Evolutionary conservation across 2,888 invertebrate genomes (phyloP), one percentile per base, ranked within the genome.

Genomic region (Spisula subtruncata): DNA sequence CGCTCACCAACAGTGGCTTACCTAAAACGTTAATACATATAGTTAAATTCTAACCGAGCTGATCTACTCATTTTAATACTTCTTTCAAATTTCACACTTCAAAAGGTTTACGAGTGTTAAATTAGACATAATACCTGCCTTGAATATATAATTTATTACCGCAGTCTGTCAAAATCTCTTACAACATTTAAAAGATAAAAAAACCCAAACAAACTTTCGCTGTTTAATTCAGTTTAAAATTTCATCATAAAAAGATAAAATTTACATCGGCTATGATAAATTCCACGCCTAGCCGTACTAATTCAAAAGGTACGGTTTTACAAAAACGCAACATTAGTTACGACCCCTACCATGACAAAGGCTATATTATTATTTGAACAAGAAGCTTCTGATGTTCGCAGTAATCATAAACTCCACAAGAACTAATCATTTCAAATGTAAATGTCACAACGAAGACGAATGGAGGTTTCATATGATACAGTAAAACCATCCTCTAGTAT

Each of bases 71-170:
- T 81, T 89, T 89, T 87, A 60, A 56, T 85, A 87, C 85, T 75
- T 32, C 71, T 85, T 87, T 91, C 87, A 85, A 82, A 87, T 20
- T 46, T 66, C 83, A 66, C 51, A 89, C 91, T 89, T 91, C 91
- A 91, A 91, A 91, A 85, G 91, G 46, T 79, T 46, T 85, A 85
- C 71, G 86, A 48, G 87, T 91, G 87, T 81, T 86, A 91, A 75
- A 89, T 89, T 86, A 82, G 46, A 56, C 79, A 79, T 85, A 83
- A 86, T 87, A 81, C 81, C 79, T 41, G 86, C 79, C 18, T 54
- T 79, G 85, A 81, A 83, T 89, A 51, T 85, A 79, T 84, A 91
- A 91, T 91, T 91, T 88, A 88, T 88, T 83, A 83, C 60, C 79
- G 46, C 75, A 88, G 83, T 88, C 87, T 88, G 83, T 83, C 80